Evolutionary conservation across 2,113 vertebrate genomes (phyloP).

Genomic region (Nothocercus julius): DNA sequence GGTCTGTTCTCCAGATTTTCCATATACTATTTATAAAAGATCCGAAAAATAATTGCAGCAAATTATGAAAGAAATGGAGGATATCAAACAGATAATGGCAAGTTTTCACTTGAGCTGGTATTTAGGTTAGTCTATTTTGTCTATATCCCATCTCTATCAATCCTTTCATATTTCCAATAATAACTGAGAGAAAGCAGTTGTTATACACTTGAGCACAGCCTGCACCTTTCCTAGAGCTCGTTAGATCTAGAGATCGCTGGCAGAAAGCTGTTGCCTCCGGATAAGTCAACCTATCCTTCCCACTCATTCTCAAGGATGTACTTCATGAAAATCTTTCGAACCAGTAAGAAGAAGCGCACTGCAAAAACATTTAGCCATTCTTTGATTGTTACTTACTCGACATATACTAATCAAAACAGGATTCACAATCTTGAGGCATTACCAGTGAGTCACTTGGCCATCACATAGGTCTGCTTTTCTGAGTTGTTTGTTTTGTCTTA

Average conservation of each 20-base stretch:
- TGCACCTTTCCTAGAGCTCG: not conserved
- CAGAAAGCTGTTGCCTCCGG: not conserved
- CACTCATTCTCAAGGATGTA: not conserved
- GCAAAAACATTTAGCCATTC: not conserved
- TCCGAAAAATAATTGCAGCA: not conserved
- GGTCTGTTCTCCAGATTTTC: not conserved
- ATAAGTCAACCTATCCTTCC: not conserved
- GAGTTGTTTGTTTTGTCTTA: not conserved
- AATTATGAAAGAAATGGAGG: not conserved
- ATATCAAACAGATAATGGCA: not conserved
- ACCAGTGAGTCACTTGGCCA: slow-evolving; percentile 17
- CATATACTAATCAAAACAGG: not conserved
- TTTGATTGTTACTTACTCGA: not conserved
- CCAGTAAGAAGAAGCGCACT: not conserved
- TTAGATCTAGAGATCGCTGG: not conserved
- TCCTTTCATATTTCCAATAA: not conserved
- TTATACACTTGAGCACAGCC: not conserved
- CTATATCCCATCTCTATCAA: not conserved
- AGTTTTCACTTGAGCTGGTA: not conserved
- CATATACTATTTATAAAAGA: not conserved
- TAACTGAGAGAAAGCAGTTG: not conserved
- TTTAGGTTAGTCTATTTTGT: not conserved
- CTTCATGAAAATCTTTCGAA: not conserved
- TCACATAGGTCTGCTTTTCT: not conserved
- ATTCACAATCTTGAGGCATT: not conserved